Evolutionary conservation across 2,797 vertebrate species (phyloP).

Genomic region (Yasuhikotakia modesta): DNA sequence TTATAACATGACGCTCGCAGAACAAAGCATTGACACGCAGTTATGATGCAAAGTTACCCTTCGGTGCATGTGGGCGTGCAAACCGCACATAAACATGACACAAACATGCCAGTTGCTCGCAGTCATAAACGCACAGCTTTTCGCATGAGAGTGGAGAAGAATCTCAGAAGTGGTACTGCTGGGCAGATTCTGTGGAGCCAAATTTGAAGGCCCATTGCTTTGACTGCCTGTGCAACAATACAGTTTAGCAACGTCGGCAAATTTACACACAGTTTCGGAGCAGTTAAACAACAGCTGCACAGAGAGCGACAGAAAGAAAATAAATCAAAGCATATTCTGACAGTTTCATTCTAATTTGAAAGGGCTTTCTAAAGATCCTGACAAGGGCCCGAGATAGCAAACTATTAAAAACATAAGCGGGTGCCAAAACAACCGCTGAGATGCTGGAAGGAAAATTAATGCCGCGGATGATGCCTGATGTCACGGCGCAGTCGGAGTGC

Average conservation of each 20-base stretch:
- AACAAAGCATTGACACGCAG: background rate
- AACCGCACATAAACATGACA: conserved; percentile 35
- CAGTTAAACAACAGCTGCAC: conserved; percentile 42
- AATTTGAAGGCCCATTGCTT: background rate
- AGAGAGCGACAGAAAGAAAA: conserved; percentile 10
- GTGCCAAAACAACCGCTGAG: conserved; percentile 46
- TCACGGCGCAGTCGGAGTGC: conserved; percentile 19
- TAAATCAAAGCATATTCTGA: conserved; percentile 44
- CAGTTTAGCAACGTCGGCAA: conserved; percentile 43
- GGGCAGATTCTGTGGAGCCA: conserved; percentile 28
- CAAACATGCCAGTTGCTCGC: conserved; percentile 33
- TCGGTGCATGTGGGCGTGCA: background rate
- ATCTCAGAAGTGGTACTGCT: conserved; percentile 38
- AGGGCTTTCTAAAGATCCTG: conserved; percentile 30
- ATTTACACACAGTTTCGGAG: conserved; percentile 35
- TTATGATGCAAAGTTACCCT: background rate
- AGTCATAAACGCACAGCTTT: conserved; percentile 25
- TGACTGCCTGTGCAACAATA: conserved; percentile 7
- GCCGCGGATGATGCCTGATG: conserved; percentile 43
- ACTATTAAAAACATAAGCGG: conserved; percentile 45
- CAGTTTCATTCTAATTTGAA: conserved; percentile 39
- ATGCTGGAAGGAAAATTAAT: conserved; percentile 40
- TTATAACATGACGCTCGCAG: background rate
- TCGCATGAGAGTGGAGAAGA: conserved; percentile 20
- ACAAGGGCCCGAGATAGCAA: conserved; percentile 37